Conservation (phyloP, 2,113 vertebrate species). For the Cygnus buccinator region DNA sequence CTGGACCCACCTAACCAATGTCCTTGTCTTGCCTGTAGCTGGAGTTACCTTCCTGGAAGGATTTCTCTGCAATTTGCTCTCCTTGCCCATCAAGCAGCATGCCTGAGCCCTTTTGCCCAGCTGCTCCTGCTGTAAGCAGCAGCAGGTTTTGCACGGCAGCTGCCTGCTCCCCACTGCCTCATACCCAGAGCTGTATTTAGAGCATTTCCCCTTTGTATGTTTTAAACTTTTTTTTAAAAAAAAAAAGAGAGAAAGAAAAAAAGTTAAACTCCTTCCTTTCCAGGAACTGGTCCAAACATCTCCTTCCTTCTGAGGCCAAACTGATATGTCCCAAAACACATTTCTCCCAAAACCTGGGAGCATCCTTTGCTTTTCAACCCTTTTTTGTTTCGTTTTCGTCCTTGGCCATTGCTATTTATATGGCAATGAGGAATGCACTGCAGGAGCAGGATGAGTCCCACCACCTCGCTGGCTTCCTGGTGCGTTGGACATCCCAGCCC, state of each 20-base stretch:
- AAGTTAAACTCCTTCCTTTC: background rate
- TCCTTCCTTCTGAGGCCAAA: background rate
- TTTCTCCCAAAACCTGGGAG: background rate
- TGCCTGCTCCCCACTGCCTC: background rate
- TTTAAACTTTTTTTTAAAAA: background rate
- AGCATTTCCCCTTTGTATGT: background rate
- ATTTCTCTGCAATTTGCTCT: background rate
- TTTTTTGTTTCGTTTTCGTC: background rate
- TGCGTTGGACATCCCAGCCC: rapidly evolving
- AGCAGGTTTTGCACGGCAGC: background rate
- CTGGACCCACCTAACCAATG: rapidly evolving
- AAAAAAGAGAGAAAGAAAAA: background rate
- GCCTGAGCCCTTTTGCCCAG: background rate
- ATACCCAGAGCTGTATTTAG: background rate
- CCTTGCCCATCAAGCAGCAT: background rate
- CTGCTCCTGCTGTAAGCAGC: background rate
- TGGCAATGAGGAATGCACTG: rapidly evolving
- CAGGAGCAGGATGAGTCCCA: background rate
- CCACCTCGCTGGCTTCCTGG: rapidly evolving
- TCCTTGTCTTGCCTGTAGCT: slow-evolving; percentile 7
- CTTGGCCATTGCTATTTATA: background rate
- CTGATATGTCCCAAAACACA: background rate
- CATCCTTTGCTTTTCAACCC: background rate
- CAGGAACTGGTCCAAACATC: background rate
- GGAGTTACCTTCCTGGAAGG: background rate